These are phyloP conservation scores for Eidolon dupreanum DNA, from an alignment of 2,797 vertebrate genomes.

Conservation along the genomic window DNA sequence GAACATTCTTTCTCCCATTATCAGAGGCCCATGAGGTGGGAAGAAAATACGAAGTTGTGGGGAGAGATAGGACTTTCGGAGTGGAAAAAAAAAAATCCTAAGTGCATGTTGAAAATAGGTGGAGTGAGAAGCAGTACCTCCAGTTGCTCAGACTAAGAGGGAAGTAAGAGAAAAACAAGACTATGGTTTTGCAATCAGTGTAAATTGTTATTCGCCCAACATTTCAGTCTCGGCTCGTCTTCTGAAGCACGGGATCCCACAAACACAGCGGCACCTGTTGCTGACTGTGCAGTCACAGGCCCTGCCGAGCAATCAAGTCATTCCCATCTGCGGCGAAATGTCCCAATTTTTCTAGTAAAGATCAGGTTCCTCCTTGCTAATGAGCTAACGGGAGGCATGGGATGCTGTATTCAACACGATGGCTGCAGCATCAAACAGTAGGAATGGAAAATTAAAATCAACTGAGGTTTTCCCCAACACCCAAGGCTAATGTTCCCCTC, in stretches of 20 bases:
- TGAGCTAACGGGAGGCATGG: slow-evolving; percentile 56
- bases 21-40: neutral
- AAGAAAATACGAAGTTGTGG: neutral
- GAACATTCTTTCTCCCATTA: neutral
- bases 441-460: slow-evolving; percentile 61
- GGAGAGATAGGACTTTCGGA: neutral
- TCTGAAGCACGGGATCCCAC: slow-evolving; percentile 4
- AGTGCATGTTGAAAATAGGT: neutral
- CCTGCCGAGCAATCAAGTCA: slow-evolving; percentile 73
- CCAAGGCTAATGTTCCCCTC: neutral
- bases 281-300: slow-evolving; percentile 73
- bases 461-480: slow-evolving; percentile 57
- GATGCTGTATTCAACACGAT: neutral
- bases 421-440: neutral
- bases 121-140: slow-evolving; percentile 19
- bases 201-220: slow-evolving; percentile 63
- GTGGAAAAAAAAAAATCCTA: neutral
- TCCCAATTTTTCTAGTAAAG: slow-evolving; percentile 67
- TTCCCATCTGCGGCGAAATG: slow-evolving; percentile 75
- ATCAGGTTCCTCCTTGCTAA: slow-evolving; percentile 65
- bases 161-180: slow-evolving; percentile 56
- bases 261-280: slow-evolving; percentile 71
- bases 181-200: slow-evolving; percentile 73
- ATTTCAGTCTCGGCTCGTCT: slow-evolving; percentile 60
- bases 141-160: slow-evolving; percentile 13